Evolutionary conservation across 2,888 invertebrate genomes (phyloP).

Genomic region (Melinopterus prodromus): DNA sequence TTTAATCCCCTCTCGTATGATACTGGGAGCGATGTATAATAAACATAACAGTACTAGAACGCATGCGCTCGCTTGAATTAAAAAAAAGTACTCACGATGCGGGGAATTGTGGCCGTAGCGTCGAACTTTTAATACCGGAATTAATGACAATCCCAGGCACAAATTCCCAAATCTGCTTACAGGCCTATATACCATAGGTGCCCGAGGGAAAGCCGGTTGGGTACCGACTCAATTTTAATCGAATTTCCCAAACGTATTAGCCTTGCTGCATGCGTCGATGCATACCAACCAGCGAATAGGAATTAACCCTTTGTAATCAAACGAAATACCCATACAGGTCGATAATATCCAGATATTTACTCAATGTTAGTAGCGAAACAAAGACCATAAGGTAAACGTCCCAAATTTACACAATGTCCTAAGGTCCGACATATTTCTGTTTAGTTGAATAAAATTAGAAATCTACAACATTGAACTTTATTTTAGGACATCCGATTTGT

Average conservation of each 20-base stretch:
- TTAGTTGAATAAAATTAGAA: too few species aligned
- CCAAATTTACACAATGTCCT: too few species aligned
- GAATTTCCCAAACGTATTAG: conserved; percentile 30
- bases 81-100: background rate
- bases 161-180: conserved; percentile 37
- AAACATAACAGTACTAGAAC: background rate
- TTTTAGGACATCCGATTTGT: too few species aligned
- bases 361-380: too few species aligned
- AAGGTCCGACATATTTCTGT: too few species aligned
- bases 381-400: too few species aligned
- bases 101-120: conserved; percentile 11
- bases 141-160: conserved; percentile 35
- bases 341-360: background rate
- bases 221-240: conserved; percentile 31
- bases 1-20: too few species aligned
- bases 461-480: too few species aligned
- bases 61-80: background rate
- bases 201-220: background rate
- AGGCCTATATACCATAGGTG: conserved; percentile 19
- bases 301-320: background rate
- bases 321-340: background rate
- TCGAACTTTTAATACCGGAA: conserved; percentile 36
- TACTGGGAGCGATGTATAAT: too few species aligned
- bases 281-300: background rate
- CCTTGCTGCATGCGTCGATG: conserved; percentile 21